Percentiles rank a stretch among this genome's conserved stretches.
Conservation (phyloP, 2,797 vertebrate genomes). For the Chromobotia macracanthus region DNA sequence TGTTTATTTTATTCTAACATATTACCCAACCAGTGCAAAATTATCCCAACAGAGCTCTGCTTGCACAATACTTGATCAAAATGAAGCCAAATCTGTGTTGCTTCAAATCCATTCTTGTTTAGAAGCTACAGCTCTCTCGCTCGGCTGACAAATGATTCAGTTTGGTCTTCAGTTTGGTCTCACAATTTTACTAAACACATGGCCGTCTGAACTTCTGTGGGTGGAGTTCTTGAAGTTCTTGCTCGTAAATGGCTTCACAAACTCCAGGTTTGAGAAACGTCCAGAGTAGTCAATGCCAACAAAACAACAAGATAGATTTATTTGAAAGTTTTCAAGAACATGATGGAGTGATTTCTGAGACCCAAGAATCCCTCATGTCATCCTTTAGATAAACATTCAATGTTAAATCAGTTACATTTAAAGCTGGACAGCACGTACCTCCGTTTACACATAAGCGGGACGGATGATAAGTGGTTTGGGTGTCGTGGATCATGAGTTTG, state of each 20-base stretch:
- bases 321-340: constrained; percentile 24
- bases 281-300: background rate
- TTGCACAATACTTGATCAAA: background rate
- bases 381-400: background rate
- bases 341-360: background rate
- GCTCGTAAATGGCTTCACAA: constrained; percentile 10
- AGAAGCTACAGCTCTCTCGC: background rate
- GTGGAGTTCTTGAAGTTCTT: constrained; percentile 8
- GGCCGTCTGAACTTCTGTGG: constrained; percentile 3
- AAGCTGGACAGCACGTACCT: background rate
- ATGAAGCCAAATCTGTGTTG: background rate
- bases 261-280: background rate
- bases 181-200: background rate
- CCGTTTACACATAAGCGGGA: constrained; percentile 1
- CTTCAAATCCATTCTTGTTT: background rate
- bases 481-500: constrained; percentile 36
- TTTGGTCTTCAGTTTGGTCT: constrained; percentile 10
- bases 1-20: background rate
- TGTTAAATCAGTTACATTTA: constrained; percentile 20
- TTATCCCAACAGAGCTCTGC: background rate
- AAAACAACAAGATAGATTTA: constrained; percentile 9
- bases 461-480: constrained; percentile 16
- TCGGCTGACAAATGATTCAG: background rate
- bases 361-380: background rate
- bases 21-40: background rate